Evolutionary conservation across 2,888 invertebrate genomes (phyloP), one percentile per base, ranked within the genome.

Genomic region (Melanostoma scalare): DNA sequence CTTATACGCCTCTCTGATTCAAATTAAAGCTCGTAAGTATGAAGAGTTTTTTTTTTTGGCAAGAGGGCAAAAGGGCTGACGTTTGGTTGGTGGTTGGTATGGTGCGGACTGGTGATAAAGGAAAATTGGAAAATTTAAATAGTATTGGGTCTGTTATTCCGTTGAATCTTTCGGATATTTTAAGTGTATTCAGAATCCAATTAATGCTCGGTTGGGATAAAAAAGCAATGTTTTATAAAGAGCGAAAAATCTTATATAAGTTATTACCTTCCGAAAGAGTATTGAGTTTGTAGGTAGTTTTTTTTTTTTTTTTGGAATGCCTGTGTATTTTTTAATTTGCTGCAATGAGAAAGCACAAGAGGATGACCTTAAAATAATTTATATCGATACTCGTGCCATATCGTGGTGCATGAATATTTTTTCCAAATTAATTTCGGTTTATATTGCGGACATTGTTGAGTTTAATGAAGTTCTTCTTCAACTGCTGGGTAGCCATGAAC

Each of bases 91-190:
- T 10, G 40, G 42, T n/a, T 42, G 33, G 3, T 31, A 52, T 46
- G 53, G 61, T 67, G 48, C 6, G 52, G 58, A 73, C 61, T 67
- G 67, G 36, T 67, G 78, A 79, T 79, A 73, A 78, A 61, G 42
- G 53, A 60, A 79, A 73, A 55, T 58, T 72, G 78, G 42, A 60
- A 67, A 78, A 61, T 73, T 78, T 73, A 78, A 78, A 78, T 78
- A 20, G 20, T 20, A 73, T 73, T 67, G 73, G 53, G 40, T 48
- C 31, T 53, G 67, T 68, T 58, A 73, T 78, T 53, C 40, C 35
- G 73, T 8, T 40, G 40, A 44, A 72, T 68, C 73, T 48, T 46
- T 53, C 44, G 56, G 40, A 72, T 72, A 30, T 67, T 78, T 78
- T 61, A 61, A 73, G 58, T 67, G 36, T 72, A 53, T 78, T 67